Evolutionary conservation across 2,888 invertebrate genomes (phyloP).

Genomic region (Dynastes tityus): DNA sequence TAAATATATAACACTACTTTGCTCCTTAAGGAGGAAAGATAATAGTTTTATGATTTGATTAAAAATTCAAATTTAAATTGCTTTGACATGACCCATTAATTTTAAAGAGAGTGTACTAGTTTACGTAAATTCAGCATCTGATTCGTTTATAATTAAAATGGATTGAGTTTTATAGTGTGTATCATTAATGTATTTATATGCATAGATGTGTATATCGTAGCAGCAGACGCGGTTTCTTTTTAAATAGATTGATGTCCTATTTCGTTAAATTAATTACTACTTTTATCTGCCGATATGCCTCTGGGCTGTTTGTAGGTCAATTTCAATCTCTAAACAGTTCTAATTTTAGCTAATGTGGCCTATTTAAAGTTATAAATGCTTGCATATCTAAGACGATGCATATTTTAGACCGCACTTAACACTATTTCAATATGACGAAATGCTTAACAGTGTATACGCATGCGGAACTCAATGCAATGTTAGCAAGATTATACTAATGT

Average conservation of each 20-base stretch:
- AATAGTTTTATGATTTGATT: too few relatives aligned
- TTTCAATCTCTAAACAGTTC: slow-evolving; percentile 8
- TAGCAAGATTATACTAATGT: too few relatives aligned
- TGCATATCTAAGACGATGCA: not conserved
- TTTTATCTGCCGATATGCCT: not conserved
- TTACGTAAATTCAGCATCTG: not conserved
- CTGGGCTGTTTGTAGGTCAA: not conserved
- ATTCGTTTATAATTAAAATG: not conserved
- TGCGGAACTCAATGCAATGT: too few relatives aligned
- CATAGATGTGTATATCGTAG: not conserved
- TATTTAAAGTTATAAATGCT: slow-evolving; percentile 12
- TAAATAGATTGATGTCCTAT: not conserved
- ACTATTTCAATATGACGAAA: too few relatives aligned
- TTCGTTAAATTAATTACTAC: slow-evolving; percentile 4
- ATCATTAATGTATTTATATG: not conserved
- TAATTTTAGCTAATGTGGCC: slow-evolving; percentile 25
- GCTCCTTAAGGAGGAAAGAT: too few relatives aligned
- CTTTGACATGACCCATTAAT: too few relatives aligned
- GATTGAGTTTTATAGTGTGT: not conserved
- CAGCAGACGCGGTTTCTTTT: not conserved
- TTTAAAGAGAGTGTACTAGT: too few relatives aligned
- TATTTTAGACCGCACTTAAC: too few relatives aligned
- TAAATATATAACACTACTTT: too few relatives aligned
- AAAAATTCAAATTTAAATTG: too few relatives aligned
- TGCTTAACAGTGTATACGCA: too few relatives aligned